These are phyloP conservation scores for Teleogryllus oceanicus DNA, from an alignment of 2,888 invertebrate species.

Conservation along the genomic window DNA sequence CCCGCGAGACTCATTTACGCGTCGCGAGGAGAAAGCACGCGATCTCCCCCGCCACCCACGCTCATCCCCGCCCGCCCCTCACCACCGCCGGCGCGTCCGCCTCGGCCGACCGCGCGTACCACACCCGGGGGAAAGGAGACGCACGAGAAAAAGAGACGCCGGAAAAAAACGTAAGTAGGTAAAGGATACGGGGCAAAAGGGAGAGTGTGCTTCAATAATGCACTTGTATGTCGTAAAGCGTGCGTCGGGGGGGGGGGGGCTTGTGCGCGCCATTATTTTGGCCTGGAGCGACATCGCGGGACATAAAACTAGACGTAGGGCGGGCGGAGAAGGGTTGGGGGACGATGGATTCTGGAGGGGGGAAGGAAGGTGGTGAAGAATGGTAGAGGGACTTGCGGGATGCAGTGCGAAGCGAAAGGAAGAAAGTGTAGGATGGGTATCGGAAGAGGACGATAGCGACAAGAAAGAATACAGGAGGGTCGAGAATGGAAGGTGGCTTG, in stretches of 20 bases:
- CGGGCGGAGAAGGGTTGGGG: too few relatives aligned
- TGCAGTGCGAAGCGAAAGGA: too few relatives aligned
- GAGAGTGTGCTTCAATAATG: not conserved
- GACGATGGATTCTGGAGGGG: too few relatives aligned
- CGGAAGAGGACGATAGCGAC: too few relatives aligned
- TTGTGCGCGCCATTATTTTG: not conserved
- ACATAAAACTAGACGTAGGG: too few relatives aligned
- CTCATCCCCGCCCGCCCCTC: not conserved
- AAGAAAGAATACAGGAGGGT: too few relatives aligned
- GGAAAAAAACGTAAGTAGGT: not conserved
- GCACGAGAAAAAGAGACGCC: not conserved
- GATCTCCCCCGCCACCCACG: not conserved
- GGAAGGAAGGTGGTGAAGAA: too few relatives aligned
- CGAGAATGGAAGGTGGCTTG: too few relatives aligned
- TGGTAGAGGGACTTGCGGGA: too few relatives aligned
- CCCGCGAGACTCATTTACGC: not conserved
- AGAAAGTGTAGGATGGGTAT: too few relatives aligned
- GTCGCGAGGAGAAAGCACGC: not conserved
- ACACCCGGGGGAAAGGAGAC: not conserved
- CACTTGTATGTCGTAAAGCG: not conserved
- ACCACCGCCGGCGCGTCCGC: too few relatives aligned
- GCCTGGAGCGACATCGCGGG: too few relatives aligned
- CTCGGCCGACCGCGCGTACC: not conserved
- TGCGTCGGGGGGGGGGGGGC: not conserved
- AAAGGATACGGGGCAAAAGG: constrained; percentile 9